phyloP scores from a whole-genome alignment of 2,888 invertebrate genomes.

The Drosophila anceps region DNA sequence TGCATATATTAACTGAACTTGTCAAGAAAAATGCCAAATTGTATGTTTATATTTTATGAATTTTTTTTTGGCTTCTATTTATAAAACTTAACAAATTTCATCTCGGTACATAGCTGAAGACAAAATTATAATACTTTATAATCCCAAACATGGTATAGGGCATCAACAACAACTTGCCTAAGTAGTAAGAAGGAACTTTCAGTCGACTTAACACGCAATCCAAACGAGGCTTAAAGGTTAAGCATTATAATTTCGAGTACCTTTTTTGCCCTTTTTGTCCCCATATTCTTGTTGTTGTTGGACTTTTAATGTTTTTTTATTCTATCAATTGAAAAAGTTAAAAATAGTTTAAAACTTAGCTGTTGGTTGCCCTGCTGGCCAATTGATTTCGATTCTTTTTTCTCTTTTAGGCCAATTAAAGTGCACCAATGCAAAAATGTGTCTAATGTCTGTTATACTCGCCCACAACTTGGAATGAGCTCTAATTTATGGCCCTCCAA shows the following conservation, averaged over 20 bases:
- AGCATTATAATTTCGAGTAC: constrained; percentile 76
- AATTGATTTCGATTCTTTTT: constrained; percentile 58
- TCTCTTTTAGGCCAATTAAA: constrained; percentile 17
- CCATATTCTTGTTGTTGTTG: constrained; percentile 24
- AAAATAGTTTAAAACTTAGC: constrained; percentile 69
- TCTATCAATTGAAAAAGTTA: constrained; percentile 65
- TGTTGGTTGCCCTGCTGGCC: constrained; percentile 26
- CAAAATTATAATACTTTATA: constrained; percentile 64
- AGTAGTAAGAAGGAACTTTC: constrained; percentile 68
- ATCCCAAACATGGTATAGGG: constrained; percentile 48
- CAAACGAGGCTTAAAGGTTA: constrained; percentile 75
- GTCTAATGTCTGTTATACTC: constrained; percentile 55
- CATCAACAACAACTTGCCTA: constrained; percentile 61
- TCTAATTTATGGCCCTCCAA: constrained; percentile 60
- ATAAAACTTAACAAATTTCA: neutral
- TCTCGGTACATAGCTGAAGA: constrained; percentile 44
- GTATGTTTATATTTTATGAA: neutral
- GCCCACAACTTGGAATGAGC: constrained; percentile 2
- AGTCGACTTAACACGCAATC: constrained; percentile 77
- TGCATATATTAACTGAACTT: too few relatives aligned
- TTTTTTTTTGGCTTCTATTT: neutral
- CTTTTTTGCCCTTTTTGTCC: constrained; percentile 36
- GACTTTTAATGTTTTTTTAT: constrained; percentile 18
- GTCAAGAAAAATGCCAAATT: neutral
- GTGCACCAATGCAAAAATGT: constrained; percentile 61